Conservation (phyloP, 2,888 invertebrate genomes). For the Perdita meconis region DNA sequence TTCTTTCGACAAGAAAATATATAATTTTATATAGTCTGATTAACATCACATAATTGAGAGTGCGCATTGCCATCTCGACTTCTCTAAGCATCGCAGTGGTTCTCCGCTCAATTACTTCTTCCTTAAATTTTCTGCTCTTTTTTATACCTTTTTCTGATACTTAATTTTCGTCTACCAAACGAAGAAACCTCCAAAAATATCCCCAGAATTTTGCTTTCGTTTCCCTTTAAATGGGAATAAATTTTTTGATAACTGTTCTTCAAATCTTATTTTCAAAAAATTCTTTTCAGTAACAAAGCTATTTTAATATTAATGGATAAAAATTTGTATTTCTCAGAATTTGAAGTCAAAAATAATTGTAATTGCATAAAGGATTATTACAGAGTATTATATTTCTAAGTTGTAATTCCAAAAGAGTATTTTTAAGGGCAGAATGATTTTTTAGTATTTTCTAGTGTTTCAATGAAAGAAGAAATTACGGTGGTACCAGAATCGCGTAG, state of each 20-base stretch:
- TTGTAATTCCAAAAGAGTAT: too few species aligned
- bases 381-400: too few species aligned
- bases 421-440: too few species aligned
- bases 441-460: neutral
- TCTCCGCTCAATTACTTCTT: conserved; percentile 30
- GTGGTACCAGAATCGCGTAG: conserved; percentile 20
- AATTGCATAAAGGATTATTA: too few species aligned
- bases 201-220: too few species aligned
- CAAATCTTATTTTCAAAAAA: too few species aligned
- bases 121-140: neutral
- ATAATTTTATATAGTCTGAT: conserved; percentile 73
- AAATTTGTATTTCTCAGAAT: too few species aligned
- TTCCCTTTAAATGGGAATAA: too few species aligned
- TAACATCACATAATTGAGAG: conserved; percentile 67
- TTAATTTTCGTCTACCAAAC: neutral
- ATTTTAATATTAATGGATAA: too few species aligned
- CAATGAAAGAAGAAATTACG: neutral
- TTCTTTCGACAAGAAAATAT: conserved; percentile 73
- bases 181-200: neutral
- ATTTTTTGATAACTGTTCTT: too few species aligned
- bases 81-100: conserved; percentile 60
- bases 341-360: too few species aligned
- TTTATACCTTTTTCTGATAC: neutral
- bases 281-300: too few species aligned
- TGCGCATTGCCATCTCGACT: conserved; percentile 59